A percentile compares a stretch with the other conserved stretches of the same genome.
Conservation (phyloP, 1,140 invertebrate species). For the Hesperophylax magnus region DNA sequence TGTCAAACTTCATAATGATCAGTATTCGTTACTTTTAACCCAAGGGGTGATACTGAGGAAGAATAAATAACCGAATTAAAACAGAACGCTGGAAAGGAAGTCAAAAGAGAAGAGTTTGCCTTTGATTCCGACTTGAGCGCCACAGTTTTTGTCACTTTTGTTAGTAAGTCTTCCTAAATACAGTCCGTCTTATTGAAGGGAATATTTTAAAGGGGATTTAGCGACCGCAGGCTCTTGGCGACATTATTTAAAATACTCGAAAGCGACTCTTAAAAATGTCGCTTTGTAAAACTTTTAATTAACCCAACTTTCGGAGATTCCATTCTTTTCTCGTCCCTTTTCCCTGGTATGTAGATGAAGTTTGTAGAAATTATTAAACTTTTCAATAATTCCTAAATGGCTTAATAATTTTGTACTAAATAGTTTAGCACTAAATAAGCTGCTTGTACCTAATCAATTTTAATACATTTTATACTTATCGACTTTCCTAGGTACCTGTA, state of each 20-base stretch:
- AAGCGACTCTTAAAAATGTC: constrained; percentile 16
- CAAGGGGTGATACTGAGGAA: too few species aligned
- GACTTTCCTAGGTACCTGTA: too few species aligned
- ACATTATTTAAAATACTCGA: neutral
- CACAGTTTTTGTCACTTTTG: constrained; percentile 13
- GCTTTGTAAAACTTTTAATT: constrained; percentile 9
- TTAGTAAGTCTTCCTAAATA: constrained; percentile 2
- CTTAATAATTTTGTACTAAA: too few species aligned
- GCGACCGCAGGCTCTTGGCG: constrained; percentile 16
- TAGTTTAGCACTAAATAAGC: too few species aligned
- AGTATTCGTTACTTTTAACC: too few species aligned
- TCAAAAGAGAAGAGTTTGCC: neutral
- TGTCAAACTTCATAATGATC: too few species aligned
- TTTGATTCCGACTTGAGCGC: constrained; percentile 11
- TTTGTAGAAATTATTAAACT: too few species aligned
- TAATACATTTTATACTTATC: too few species aligned
- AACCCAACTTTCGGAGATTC: neutral
- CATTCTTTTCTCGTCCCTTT: too few species aligned
- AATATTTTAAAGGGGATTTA: constrained; percentile 17
- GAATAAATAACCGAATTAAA: neutral
- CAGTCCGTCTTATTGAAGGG: constrained; percentile 16
- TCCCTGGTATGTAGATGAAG: too few species aligned
- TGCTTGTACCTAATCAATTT: too few species aligned
- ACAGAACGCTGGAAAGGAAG: neutral
- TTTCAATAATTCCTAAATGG: too few species aligned